Percentiles rank a stretch among this genome's conserved stretches.
Evolutionary conservation across 2,888 invertebrate species (phyloP).

Genomic region (Lasioglossum villosulum): DNA sequence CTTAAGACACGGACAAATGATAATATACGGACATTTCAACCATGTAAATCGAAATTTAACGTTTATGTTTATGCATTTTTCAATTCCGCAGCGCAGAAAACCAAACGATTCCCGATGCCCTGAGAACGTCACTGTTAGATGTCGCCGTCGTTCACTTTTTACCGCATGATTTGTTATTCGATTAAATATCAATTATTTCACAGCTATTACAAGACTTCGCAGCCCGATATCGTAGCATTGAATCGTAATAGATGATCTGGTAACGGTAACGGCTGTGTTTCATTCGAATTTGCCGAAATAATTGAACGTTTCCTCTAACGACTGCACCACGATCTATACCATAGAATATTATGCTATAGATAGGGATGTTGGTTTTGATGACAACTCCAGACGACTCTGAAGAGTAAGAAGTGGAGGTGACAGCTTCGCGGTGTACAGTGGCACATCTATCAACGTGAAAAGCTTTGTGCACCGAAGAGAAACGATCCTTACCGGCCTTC

Average conservation of each 20-base stretch:
- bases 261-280: not conserved
- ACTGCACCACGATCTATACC: not conserved
- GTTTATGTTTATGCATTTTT: not conserved
- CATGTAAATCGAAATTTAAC: not conserved
- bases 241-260: not conserved
- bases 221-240: not conserved
- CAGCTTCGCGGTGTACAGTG: not conserved
- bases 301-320: not conserved
- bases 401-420: not conserved
- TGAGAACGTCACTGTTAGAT: not conserved
- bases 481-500: slow-evolving; percentile 80
- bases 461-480: slow-evolving; percentile 51
- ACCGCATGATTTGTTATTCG: slow-evolving; percentile 1
- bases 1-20: not conserved
- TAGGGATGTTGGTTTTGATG: no score
- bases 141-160: not conserved
- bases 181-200: not conserved
- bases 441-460: slow-evolving; percentile 30
- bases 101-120: not conserved
- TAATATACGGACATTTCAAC: not conserved
- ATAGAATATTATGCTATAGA: not conserved
- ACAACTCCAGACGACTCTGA: not conserved
- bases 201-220: not conserved
- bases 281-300: not conserved
- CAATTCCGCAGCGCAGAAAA: not conserved